phyloP scores from a whole-genome alignment of 2,797 vertebrate species.

The Parotocinclus haroldoi region DNA sequence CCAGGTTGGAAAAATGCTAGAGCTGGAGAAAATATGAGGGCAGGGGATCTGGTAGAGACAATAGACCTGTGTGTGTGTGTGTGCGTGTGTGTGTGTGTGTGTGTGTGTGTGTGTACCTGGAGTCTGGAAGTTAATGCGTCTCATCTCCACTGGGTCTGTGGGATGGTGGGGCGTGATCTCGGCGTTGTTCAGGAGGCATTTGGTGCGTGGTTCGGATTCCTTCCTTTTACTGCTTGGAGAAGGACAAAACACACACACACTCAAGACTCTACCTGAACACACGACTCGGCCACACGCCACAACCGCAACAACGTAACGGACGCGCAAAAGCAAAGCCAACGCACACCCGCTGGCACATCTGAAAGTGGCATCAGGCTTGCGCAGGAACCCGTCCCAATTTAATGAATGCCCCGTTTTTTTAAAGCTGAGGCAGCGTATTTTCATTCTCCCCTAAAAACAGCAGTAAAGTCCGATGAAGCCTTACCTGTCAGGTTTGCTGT shows the following conservation, averaged over 20 bases:
- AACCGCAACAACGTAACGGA: background rate
- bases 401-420: slow-evolving; percentile 57
- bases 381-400: slow-evolving; percentile 25
- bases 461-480: slow-evolving; percentile 65
- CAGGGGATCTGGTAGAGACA: too few relatives aligned
- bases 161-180: slow-evolving; percentile 93
- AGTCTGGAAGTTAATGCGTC: slow-evolving; percentile 96
- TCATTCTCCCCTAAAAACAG: slow-evolving; percentile 47
- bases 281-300: background rate
- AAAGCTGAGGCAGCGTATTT: slow-evolving; percentile 61
- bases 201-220: slow-evolving; percentile 90
- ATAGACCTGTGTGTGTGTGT: background rate
- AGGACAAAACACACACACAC: slow-evolving; percentile 24
- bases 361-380: slow-evolving; percentile 30
- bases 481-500: slow-evolving; percentile 99
- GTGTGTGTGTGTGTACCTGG: slow-evolving; percentile 72
- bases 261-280: background rate
- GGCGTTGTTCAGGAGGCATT: slow-evolving; percentile 92
- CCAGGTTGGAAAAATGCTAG: too few relatives aligned
- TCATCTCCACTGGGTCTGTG: slow-evolving; percentile 96
- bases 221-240: slow-evolving; percentile 85
- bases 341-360: background rate
- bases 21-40: too few relatives aligned
- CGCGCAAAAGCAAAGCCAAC: slow-evolving; percentile 12
- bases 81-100: background rate